Base-by-base conservation (phyloP, 2,797 vertebrate genomes). In the Danio choprae region DNA sequence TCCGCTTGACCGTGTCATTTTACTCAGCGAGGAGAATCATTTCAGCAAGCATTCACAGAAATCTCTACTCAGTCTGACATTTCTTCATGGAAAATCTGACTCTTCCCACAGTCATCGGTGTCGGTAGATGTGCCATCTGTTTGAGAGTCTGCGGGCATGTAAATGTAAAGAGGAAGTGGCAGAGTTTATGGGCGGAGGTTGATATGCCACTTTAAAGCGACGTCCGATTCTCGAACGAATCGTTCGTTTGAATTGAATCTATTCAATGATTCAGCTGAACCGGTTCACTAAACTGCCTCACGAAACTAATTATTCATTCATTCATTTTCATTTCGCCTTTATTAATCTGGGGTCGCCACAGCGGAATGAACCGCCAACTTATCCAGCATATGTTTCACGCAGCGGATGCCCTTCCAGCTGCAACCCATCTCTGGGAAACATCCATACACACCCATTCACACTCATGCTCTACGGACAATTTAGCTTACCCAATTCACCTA, bases 151-250 rank as follows among this genome's bases (percentile, higher is more conserved):
- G 40, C 12, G 12, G 22, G 12, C 22, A 44, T 46, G 70, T 55
- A 43, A 78, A 78, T 11, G 16, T 11, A n/a, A 65, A 63, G 48
- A 80, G 69, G 69, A 80, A 80, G 69, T 48, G 78, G 15, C 60
- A 29, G 69, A 20, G 40, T 46, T 46, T 36, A 72, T 72, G 59
- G 78, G 78, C 69, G 78, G 78, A 40, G 78, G 77, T 53, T 64
- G 58, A 55, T 29, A 29, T 79, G 46, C 40, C 58, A 20, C 58
- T 59, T 36, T 18, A 1, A 8, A 63, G 22, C 29, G 43, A 20
- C n/a, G 43, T 18, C 16, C 58, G 56, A 62, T 48, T 60, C 15
- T 15, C 44, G 40, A 73, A 16, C 8, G 65, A 55, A 36, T 74
- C 43, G 58, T 63, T 63, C 58, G 12, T 48, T 50, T 38, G 16